Percentiles rank a stretch among this genome's conserved stretches.
phyloP scores from a whole-genome alignment of 2,797 vertebrate species.

The Hydrophis major region DNA sequence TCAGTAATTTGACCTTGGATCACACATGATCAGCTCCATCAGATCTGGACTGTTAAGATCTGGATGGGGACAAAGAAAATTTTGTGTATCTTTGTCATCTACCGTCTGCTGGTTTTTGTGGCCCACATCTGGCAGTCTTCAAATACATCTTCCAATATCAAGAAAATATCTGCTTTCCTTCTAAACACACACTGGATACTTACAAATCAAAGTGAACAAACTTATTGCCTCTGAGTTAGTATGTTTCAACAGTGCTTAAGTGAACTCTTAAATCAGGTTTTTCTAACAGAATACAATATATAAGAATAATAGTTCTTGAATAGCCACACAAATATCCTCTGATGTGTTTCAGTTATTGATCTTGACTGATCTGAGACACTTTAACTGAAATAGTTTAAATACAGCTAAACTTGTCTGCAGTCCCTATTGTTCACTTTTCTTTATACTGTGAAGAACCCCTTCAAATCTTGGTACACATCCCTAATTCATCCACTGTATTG shows the following conservation, averaged over 20 bases:
- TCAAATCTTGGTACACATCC: conserved; percentile 70
- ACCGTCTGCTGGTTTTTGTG: background rate
- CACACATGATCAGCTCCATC: background rate
- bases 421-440: background rate
- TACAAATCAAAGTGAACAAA: background rate
- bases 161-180: background rate
- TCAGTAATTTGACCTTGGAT: background rate
- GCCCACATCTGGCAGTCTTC: background rate
- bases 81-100: background rate
- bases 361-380: background rate
- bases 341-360: background rate
- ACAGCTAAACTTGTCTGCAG: background rate
- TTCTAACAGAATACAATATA: background rate
- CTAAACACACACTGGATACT: background rate
- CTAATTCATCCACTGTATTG: conserved; percentile 31
- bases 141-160: background rate
- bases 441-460: conserved; percentile 3
- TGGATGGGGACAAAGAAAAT: background rate
- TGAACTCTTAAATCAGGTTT: background rate
- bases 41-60: background rate
- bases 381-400: background rate
- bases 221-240: background rate
- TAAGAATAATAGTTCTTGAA: background rate
- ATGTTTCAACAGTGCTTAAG: background rate
- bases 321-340: background rate